Conservation (phyloP, 2,113 vertebrate species). For the Eidolon helvum region DNA sequence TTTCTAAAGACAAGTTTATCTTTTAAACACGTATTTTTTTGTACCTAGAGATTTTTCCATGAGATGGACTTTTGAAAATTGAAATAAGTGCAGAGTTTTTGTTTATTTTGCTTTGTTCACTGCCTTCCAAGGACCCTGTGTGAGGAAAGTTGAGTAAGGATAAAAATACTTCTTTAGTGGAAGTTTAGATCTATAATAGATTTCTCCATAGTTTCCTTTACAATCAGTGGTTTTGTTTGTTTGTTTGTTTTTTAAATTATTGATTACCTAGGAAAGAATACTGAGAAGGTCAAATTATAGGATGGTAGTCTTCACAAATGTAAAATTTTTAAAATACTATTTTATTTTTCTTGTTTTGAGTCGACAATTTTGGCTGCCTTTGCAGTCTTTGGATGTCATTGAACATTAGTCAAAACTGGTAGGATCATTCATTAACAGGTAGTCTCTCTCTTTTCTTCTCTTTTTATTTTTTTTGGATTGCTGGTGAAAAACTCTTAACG, state of each 20-base stretch:
- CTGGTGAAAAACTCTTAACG: neutral
- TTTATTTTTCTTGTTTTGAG: neutral
- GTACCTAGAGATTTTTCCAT: conserved; percentile 44
- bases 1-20: neutral
- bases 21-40: neutral
- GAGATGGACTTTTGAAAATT: conserved; percentile 1
- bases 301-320: neutral
- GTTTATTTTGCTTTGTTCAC: conserved; percentile 40
- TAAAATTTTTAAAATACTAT: neutral
- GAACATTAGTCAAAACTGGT: conserved; percentile 11
- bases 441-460: neutral
- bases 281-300: neutral
- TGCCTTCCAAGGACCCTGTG: neutral
- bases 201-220: neutral
- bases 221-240: neutral
- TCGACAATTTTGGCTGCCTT: neutral
- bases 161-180: neutral
- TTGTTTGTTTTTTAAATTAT: neutral
- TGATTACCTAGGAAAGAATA: neutral
- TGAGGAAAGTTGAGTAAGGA: neutral
- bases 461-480: neutral
- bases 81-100: conserved; percentile 30
- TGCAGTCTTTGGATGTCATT: neutral
- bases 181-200: conserved; percentile 31
- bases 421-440: neutral